Evolutionary conservation across 2,113 vertebrate genomes (phyloP).

Genomic region (Chelonoidis abingdonii): DNA sequence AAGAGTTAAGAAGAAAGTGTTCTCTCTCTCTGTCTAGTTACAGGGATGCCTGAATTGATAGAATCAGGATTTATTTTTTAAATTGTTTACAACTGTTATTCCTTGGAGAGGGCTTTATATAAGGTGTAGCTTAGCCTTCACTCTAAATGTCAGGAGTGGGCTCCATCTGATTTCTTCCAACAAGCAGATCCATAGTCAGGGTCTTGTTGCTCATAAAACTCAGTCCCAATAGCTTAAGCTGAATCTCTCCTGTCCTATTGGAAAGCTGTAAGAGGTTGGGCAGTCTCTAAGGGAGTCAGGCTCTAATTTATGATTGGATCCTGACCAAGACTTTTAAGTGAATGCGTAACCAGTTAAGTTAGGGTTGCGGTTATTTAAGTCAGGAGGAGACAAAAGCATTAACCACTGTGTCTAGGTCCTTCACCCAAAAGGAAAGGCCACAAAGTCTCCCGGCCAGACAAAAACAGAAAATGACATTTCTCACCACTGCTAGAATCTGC

Average conservation of each 20-base stretch:
- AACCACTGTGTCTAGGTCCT: no score
- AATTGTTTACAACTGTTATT: neutral
- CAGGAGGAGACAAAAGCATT: no score
- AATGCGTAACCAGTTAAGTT: neutral
- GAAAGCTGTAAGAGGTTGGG: no score
- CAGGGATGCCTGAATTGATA: neutral
- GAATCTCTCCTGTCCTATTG: neutral
- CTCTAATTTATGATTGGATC: no score
- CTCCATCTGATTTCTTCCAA: neutral
- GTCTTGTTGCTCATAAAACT: neutral
- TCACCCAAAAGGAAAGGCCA: no score
- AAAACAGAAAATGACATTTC: no score
- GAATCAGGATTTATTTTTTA: neutral
- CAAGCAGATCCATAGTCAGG: neutral
- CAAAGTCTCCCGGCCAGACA: no score
- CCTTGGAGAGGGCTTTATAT: neutral
- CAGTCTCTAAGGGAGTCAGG: no score
- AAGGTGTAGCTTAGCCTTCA: neutral
- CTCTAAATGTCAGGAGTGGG: neutral
- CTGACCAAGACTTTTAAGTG: neutral
- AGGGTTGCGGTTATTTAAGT: no score
- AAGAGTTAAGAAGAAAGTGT: neutral
- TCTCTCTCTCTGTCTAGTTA: neutral
- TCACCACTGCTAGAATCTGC: no score
- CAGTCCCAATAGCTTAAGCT: neutral